phyloP scores from a whole-genome alignment of 2,888 invertebrate species.

The Megaustenia siamemsis region DNA sequence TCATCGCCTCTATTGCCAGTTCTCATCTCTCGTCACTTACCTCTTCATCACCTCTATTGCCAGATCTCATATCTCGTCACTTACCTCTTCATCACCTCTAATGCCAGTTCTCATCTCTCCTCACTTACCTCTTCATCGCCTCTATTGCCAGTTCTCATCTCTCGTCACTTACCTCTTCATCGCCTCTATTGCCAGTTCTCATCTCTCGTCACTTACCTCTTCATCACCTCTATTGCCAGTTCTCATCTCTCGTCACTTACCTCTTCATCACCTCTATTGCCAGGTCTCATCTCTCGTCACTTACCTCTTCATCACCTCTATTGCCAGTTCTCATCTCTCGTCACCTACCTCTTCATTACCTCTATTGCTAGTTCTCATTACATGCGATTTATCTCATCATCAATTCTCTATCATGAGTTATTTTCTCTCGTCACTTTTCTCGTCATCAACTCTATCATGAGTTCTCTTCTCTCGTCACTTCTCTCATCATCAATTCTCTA shows the following conservation, averaged over 20 bases:
- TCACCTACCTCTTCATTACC: conserved; percentile 10
- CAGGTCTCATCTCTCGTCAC: conserved; percentile 17
- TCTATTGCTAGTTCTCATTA: background rate
- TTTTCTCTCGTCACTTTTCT: too few relatives aligned
- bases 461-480: background rate
- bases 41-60: too few relatives aligned
- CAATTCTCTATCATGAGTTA: background rate
- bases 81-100: conserved; percentile 29
- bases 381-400: too few relatives aligned
- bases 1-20: background rate
- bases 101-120: background rate
- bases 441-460: background rate
- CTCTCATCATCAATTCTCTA: background rate
- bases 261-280: background rate
- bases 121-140: conserved; percentile 30
- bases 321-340: conserved; percentile 1
- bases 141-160: conserved; percentile 19
- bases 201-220: conserved; percentile 28
- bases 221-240: background rate
- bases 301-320: background rate
- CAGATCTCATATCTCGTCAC: background rate
- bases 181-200: conserved; percentile 18
- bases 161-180: conserved; percentile 14
- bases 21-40: background rate
- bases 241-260: background rate